These are phyloP conservation scores for Xestia c-nigrum DNA, from an alignment of 2,888 invertebrate species.

Conservation along the genomic window DNA sequence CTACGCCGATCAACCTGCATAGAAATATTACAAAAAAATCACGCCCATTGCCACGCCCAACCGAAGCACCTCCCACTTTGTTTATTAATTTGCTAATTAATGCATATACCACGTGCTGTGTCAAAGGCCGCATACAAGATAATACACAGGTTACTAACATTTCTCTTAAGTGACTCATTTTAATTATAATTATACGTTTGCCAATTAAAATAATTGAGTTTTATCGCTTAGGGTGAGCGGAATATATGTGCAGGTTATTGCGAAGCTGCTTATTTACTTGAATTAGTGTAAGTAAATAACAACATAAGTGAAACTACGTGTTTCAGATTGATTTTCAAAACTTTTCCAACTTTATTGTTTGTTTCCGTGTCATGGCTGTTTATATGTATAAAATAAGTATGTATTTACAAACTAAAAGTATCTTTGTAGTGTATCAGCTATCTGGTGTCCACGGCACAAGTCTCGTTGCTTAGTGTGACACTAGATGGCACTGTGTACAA, in stretches of 20 bases:
- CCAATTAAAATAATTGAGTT: conserved; percentile 37
- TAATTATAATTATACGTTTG: conserved; percentile 6
- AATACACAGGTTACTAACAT: conserved; percentile 44
- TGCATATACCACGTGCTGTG: conserved; percentile 34
- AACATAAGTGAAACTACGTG: neutral
- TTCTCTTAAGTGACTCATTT: conserved; percentile 20
- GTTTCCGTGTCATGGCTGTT: too few species aligned
- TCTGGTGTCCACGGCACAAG: too few species aligned
- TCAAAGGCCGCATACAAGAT: conserved; percentile 26
- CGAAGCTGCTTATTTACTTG: neutral
- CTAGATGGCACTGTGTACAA: too few species aligned
- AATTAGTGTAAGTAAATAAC: neutral
- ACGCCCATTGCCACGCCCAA: conserved; percentile 31
- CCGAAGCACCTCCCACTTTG: conserved; percentile 28
- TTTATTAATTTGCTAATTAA: neutral
- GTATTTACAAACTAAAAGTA: too few species aligned
- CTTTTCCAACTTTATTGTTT: neutral
- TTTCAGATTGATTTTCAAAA: neutral
- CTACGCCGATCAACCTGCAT: conserved; percentile 9
- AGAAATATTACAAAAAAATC: conserved; percentile 17
- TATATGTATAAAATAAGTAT: too few species aligned
- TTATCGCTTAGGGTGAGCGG: conserved; percentile 16
- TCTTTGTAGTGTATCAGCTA: too few species aligned
- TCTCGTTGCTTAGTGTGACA: too few species aligned
- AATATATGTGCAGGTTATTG: conserved; percentile 24